Percentiles rank a stretch among this genome's conserved stretches.
These are phyloP conservation scores for Lophotis ruficrista DNA, from an alignment of 2,113 vertebrate genomes.

Conservation along the genomic window DNA sequence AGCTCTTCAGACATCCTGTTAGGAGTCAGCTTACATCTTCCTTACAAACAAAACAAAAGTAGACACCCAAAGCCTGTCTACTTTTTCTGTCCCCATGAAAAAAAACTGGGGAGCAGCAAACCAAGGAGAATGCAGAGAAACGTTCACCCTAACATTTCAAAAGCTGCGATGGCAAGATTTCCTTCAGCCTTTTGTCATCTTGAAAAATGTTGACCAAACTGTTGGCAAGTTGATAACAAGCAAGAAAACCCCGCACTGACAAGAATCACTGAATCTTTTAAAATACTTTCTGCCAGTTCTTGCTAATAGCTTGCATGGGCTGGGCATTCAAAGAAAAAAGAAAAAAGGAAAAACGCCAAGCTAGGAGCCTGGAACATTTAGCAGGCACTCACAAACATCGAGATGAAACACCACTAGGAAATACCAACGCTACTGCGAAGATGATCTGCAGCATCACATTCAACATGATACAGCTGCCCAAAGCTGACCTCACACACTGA, in stretches of 20 bases:
- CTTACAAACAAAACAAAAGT: not conserved
- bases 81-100: not conserved
- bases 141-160: not conserved
- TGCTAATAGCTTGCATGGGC: not conserved
- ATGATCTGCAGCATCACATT: accelerated
- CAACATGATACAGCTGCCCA: accelerated
- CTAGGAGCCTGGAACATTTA: not conserved
- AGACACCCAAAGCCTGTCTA: not conserved
- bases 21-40: not conserved
- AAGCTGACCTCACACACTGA: not conserved
- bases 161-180: not conserved
- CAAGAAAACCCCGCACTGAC: not conserved
- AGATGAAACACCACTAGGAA: not conserved
- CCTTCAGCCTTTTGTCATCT: not conserved
- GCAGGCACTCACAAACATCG: not conserved
- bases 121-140: not conserved
- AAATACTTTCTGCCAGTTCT: not conserved
- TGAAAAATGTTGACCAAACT: not conserved
- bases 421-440: accelerated
- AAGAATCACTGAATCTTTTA: not conserved
- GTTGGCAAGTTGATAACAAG: not conserved
- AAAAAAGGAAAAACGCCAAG: not conserved
- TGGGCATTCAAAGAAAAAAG: not conserved
- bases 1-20: not conserved
- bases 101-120: not conserved